These are phyloP conservation scores for Philopedon plagiatum DNA, from an alignment of 2,888 invertebrate species.

Conservation along the genomic window DNA sequence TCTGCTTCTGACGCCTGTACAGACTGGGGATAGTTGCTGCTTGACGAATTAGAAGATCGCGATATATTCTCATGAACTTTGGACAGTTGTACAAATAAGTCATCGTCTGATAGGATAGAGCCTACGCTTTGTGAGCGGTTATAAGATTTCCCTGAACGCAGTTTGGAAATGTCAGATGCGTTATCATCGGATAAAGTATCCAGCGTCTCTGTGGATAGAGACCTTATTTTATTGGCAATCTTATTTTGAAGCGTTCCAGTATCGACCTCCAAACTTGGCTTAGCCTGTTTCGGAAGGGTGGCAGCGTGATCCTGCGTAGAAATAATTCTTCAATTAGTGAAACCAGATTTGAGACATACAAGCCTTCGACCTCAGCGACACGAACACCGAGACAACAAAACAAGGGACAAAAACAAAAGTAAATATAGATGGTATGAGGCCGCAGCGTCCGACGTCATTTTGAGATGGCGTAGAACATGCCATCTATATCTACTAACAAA, in stretches of 20 bases:
- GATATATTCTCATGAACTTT: background rate
- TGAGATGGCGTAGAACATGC: no score
- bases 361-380: background rate
- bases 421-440: no score
- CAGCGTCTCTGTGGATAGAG: constrained; percentile 32
- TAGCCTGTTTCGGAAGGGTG: constrained; percentile 62
- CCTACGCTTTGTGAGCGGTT: constrained; percentile 30
- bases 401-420: constrained; percentile 47
- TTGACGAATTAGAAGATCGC: no score
- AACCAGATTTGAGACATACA: background rate
- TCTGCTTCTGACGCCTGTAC: no score
- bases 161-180: background rate
- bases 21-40: no score
- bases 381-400: constrained; percentile 14
- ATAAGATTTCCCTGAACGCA: background rate
- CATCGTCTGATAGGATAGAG: constrained; percentile 13
- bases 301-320: constrained; percentile 53
- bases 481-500: no score
- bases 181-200: constrained; percentile 1
- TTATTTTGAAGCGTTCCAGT: constrained; percentile 54
- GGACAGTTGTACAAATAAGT: constrained; percentile 2
- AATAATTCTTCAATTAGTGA: constrained; percentile 24
- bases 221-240: constrained; percentile 15
- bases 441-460: no score
- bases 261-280: constrained; percentile 57